A percentile compares a stretch with the other conserved stretches of the same genome.
phyloP scores from a whole-genome alignment of 2,113 vertebrate genomes.

The Oxyruncus cristatus region DNA sequence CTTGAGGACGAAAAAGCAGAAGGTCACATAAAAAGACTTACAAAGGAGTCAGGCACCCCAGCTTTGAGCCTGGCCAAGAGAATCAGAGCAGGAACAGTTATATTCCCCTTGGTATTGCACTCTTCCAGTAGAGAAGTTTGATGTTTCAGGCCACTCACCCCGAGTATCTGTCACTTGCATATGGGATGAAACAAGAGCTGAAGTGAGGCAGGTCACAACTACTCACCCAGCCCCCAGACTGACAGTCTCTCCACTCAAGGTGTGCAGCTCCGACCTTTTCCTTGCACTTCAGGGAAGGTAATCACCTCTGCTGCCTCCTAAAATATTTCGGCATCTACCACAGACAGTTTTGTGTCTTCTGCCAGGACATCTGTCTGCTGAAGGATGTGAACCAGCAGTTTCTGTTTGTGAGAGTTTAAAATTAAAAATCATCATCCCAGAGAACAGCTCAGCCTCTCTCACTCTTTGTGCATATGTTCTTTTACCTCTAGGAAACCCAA shows the following conservation, averaged over 20 bases:
- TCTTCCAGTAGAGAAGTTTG: neutral
- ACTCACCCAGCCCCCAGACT: neutral
- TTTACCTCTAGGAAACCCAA: no score
- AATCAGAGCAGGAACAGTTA: neutral
- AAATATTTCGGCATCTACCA: neutral
- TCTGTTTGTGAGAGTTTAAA: no score
- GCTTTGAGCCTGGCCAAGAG: neutral
- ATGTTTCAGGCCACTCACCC: neutral
- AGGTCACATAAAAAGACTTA: neutral
- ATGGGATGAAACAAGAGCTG: neutral
- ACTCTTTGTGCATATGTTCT: no score
- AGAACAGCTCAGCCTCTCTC: no score
- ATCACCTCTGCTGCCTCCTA: neutral
- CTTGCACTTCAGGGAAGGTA: neutral
- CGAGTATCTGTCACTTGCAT: accelerated
- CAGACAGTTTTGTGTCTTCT: neutral
- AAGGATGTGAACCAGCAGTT: neutral
- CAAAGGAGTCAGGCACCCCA: neutral
- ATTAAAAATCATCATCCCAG: no score
- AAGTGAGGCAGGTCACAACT: neutral
- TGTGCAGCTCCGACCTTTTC: neutral
- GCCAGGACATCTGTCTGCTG: neutral
- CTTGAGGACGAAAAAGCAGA: neutral
- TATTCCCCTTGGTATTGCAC: neutral
- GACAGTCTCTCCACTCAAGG: neutral